Base-by-base conservation (phyloP, 2,888 invertebrate genomes). In the Scaptomyza flava region DNA sequence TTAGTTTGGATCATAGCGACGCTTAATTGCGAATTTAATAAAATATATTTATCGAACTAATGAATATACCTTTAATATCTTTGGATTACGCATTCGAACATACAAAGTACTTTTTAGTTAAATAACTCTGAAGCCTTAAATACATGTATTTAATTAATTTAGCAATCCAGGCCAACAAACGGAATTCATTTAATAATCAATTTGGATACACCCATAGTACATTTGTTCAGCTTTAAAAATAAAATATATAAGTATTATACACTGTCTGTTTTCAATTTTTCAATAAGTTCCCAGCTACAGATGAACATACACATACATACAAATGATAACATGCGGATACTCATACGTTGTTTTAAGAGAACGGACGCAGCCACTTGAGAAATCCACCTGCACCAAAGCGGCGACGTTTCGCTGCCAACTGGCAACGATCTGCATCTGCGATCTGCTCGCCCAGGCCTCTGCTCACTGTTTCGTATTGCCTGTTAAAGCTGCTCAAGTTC, bases 281-380 rank as follows among this genome's bases (percentile, higher is more conserved):
- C 71, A 41, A 47, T 64, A 38, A 30, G 60, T 61, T 41, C 34
- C 6, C 48, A 46, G 47, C 45, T 30, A 43, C 45, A 38, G 43
- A 2, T n/a, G 43, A 8, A 47, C 51, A 47, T n/a, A 34, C 48
- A 57, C 46, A 58, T 6, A 36, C 43, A 33, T 45, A 14, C 5
- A 38, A n/a, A 7, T 34, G 6, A 6, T 5, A 34, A 12, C 12
- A 12, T 34, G 36, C n/a, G n/a, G 34, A 48, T 43, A 69, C 57
- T 41, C 50, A 9, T 45, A n/a, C 8, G 6, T 20, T 43, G 67
- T 43, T 61, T 60, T 42, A 67, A 73, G 77, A 70, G 76, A 77
- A 67, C 80, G 88, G 82, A 87, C 80, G 82, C 82, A 77, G 67
- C 77, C 80, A 87, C 88, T 87, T 87, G 86, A 89, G 81, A 89